Conservation (phyloP, 1,140 invertebrate species). For the Panagrolaimus sp. region DNA sequence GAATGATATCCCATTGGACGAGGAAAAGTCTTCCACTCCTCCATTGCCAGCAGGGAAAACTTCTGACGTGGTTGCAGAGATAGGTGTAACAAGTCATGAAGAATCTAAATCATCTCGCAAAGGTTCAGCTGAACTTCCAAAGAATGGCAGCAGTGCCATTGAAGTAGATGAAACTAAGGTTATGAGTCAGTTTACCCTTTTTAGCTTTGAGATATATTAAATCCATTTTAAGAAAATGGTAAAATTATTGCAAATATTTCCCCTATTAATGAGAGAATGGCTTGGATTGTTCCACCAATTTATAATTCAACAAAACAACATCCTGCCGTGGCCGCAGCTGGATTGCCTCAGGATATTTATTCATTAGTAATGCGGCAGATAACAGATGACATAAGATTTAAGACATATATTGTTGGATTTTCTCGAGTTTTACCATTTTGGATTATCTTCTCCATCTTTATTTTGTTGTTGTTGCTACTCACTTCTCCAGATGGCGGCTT, state of each 20-base stretch:
- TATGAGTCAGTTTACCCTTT: no score
- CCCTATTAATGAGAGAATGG: constrained; percentile 24
- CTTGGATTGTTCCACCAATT: constrained; percentile 30
- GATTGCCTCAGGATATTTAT: constrained; percentile 15
- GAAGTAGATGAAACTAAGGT: no score
- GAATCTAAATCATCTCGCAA: neutral
- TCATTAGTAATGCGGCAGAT: constrained; percentile 13
- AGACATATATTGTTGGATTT: constrained; percentile 36
- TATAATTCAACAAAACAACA: constrained; percentile 32
- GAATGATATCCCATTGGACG: constrained; percentile 7
- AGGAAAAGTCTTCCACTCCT: neutral
- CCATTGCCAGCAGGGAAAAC: neutral
- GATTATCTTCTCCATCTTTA: constrained; percentile 34
- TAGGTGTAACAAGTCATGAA: neutral
- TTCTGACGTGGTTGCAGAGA: neutral
- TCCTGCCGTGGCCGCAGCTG: constrained; percentile 21
- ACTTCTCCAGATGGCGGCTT: constrained; percentile 38
- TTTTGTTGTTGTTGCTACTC: constrained; percentile 38
- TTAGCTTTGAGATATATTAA: constrained; percentile 3
- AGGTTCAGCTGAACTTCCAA: neutral
- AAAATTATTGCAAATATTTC: constrained; percentile 27
- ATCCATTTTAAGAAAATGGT: constrained; percentile 30
- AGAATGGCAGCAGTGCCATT: no score
- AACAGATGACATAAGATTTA: constrained; percentile 23
- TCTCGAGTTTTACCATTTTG: constrained; percentile 42